A percentile compares a stretch with the other conserved stretches of the same genome.
Evolutionary conservation across 1,140 invertebrate species (phyloP).

Genomic region (Mizuhopecten yessoensis): DNA sequence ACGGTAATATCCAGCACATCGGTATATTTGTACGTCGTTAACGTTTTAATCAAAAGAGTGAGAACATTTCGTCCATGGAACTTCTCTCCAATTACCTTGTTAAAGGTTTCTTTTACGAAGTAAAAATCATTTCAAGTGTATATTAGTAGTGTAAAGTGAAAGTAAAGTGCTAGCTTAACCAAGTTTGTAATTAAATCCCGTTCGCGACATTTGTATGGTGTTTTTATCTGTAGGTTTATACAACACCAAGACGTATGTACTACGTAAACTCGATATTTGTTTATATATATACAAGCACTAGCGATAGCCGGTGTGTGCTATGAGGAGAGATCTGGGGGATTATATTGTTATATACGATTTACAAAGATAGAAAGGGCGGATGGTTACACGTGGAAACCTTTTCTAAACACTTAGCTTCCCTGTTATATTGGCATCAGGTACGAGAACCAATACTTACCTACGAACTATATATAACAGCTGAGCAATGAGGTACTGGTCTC

Average conservation of each 20-base stretch:
- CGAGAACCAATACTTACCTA: too few relatives aligned
- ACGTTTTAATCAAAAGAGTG: not conserved
- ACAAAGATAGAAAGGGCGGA: not conserved
- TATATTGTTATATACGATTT: not conserved
- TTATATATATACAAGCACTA: not conserved
- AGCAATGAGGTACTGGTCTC: too few relatives aligned
- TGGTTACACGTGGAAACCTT: too few relatives aligned
- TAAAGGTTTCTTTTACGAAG: not conserved
- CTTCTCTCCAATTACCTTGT: not conserved
- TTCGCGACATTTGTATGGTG: not conserved
- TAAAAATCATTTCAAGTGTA: not conserved
- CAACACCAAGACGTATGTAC: conserved; percentile 10
- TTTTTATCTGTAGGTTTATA: not conserved
- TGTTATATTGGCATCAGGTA: too few relatives aligned
- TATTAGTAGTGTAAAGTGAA: not conserved
- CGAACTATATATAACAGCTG: too few relatives aligned
- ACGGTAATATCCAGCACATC: not conserved
- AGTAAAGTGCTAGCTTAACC: not conserved
- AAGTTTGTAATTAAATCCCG: not conserved
- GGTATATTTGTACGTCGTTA: not conserved
- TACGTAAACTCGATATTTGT: conserved; percentile 28
- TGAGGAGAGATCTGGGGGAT: not conserved
- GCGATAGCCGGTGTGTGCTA: not conserved
- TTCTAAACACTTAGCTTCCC: too few relatives aligned
- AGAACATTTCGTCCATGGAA: not conserved